phyloP scores from a whole-genome alignment of 2,113 vertebrate genomes.

The Antechinus stuartii region DNA sequence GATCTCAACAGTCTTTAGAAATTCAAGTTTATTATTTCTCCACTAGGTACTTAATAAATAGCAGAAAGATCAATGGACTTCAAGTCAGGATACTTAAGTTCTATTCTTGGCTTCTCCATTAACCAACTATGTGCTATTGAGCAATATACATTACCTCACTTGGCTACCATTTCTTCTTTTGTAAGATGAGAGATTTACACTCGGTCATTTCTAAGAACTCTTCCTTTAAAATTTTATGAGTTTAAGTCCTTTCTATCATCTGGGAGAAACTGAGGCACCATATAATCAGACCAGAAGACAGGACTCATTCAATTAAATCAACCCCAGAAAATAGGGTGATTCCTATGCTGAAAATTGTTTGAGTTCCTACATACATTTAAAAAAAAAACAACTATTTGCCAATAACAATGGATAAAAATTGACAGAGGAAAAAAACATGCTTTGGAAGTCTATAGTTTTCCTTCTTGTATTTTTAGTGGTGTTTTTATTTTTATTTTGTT shows the following conservation, averaged over 20 bases:
- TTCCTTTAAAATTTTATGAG: background rate
- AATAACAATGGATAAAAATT: background rate
- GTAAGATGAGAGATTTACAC: background rate
- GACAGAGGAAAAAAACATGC: background rate
- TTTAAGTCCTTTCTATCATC: background rate
- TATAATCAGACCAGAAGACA: too few species aligned
- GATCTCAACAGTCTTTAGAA: background rate
- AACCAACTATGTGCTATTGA: background rate
- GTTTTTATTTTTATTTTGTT: background rate
- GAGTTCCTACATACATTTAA: background rate
- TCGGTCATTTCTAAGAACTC: background rate
- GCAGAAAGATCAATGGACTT: fast-evolving
- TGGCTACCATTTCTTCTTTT: background rate
- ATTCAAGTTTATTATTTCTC: background rate
- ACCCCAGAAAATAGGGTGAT: background rate
- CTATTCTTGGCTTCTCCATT: background rate
- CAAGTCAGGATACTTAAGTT: background rate
- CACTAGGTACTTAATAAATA: too few species aligned
- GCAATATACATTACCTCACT: background rate
- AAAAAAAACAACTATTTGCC: background rate
- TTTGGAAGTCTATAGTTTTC: fast-evolving
- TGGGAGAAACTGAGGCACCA: background rate
- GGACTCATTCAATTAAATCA: background rate
- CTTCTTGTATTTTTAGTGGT: background rate
- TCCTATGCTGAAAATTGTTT: background rate